Percentiles rank a stretch among this genome's conserved stretches.
These are phyloP conservation scores for Neoitamus cyanurus DNA, from an alignment of 2,888 invertebrate species.

Conservation along the genomic window DNA sequence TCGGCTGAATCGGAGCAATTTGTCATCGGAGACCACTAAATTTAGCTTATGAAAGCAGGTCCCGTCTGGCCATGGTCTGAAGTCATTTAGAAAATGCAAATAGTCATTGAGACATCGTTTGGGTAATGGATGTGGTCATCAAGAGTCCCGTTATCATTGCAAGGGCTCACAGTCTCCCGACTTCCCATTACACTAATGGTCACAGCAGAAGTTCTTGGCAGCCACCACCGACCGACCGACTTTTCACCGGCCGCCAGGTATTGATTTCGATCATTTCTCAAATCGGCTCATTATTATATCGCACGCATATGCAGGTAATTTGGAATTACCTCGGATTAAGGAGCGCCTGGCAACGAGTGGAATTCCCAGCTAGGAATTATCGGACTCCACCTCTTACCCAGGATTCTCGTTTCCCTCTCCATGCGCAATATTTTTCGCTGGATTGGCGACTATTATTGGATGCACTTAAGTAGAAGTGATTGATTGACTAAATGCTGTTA, in stretches of 20 bases:
- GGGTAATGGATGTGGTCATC: slow-evolving; percentile 31
- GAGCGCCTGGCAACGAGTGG: background rate
- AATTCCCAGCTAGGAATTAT: background rate
- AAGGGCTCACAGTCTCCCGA: background rate
- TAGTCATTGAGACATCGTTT: background rate
- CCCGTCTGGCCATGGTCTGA: background rate
- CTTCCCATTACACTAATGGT: slow-evolving; percentile 17
- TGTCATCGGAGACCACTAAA: slow-evolving; percentile 20
- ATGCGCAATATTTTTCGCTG: background rate
- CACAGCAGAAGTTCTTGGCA: background rate
- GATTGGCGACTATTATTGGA: background rate
- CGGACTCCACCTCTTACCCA: background rate
- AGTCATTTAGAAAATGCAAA: slow-evolving; percentile 32
- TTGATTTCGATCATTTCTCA: background rate
- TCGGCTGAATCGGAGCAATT: slow-evolving; percentile 1
- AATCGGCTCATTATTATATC: background rate
- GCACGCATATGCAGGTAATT: background rate
- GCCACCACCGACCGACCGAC: background rate
- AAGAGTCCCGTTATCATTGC: background rate
- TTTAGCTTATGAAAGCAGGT: slow-evolving; percentile 26
- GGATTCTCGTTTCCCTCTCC: background rate
- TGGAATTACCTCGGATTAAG: background rate
- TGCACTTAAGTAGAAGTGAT: background rate
- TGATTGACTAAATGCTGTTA: background rate
- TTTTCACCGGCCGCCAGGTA: background rate